phyloP scores from a whole-genome alignment of 2,113 vertebrate species.

The Jacana jacana region DNA sequence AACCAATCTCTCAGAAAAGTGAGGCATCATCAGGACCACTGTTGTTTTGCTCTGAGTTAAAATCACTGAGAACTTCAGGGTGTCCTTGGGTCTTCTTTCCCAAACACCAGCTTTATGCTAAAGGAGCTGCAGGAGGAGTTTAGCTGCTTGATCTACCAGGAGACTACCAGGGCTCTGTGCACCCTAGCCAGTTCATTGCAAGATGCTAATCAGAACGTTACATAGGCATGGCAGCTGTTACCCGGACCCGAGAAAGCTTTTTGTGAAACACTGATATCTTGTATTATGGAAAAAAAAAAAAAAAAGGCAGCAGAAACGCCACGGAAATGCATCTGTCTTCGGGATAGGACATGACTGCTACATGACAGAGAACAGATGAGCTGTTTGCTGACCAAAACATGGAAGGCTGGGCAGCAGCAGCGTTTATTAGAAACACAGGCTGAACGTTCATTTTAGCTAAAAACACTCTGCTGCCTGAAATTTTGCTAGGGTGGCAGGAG shows the following conservation, averaged over 20 bases:
- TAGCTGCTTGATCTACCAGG: neutral
- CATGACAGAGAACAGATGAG: neutral
- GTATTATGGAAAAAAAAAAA: neutral
- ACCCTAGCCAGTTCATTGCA: neutral
- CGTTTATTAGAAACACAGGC: neutral
- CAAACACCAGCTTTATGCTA: neutral
- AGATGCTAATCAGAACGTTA: neutral
- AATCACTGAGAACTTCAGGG: neutral
- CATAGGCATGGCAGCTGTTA: neutral
- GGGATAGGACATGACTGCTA: neutral
- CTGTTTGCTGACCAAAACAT: neutral
- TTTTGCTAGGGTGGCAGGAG: neutral
- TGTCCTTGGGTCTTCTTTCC: neutral
- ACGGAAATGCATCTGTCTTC: neutral
- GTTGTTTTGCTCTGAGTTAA: neutral
- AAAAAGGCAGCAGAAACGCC: neutral
- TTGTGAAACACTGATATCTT: neutral
- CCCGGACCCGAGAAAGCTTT: neutral
- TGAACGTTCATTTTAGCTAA: neutral
- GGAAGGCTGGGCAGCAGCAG: neutral
- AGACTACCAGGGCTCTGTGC: neutral
- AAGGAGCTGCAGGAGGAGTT: neutral
- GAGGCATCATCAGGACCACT: accelerated
- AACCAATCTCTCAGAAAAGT: neutral
- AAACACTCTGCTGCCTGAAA: neutral